Conservation (phyloP, 2,113 vertebrate genomes). For the Tragelaphus imberbis region DNA sequence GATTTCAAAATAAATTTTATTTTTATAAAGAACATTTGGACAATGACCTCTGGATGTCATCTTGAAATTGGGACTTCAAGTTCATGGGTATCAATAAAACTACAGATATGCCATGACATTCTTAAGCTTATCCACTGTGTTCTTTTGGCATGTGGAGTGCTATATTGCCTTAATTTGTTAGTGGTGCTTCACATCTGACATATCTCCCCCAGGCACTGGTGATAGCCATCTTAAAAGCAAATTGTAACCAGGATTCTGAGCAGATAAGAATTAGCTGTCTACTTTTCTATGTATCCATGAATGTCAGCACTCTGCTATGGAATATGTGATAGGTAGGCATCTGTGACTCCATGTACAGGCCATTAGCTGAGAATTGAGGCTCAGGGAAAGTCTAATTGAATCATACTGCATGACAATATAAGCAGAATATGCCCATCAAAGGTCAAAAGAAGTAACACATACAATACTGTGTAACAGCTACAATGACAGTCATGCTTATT, state of each 20-base stretch:
- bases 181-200: conserved; percentile 39
- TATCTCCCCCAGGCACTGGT: not conserved
- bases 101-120: conserved; percentile 40
- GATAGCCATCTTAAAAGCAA: conserved; percentile 66
- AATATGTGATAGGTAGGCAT: conserved; percentile 70
- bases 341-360: conserved; percentile 60
- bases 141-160: conserved; percentile 53
- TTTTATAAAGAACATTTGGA: not conserved
- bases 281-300: conserved; percentile 77
- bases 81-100: conserved; percentile 29
- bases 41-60: conserved; percentile 21
- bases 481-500: not conserved
- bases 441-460: not conserved
- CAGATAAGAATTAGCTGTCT: conserved; percentile 75
- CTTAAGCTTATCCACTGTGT: not conserved
- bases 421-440: not conserved
- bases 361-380: conserved; percentile 35
- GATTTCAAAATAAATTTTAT: not conserved
- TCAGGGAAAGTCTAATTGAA: conserved; percentile 40
- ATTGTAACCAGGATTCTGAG: conserved; percentile 65
- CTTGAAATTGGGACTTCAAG: conserved; percentile 18
- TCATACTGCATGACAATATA: not conserved
- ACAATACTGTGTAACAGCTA: not conserved
- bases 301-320: conserved; percentile 66
- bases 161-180: conserved; percentile 48